A percentile compares a stretch with the other conserved stretches of the same genome.
Conservation (phyloP, 2,113 vertebrate genomes). For the Syrmaticus mikado region DNA sequence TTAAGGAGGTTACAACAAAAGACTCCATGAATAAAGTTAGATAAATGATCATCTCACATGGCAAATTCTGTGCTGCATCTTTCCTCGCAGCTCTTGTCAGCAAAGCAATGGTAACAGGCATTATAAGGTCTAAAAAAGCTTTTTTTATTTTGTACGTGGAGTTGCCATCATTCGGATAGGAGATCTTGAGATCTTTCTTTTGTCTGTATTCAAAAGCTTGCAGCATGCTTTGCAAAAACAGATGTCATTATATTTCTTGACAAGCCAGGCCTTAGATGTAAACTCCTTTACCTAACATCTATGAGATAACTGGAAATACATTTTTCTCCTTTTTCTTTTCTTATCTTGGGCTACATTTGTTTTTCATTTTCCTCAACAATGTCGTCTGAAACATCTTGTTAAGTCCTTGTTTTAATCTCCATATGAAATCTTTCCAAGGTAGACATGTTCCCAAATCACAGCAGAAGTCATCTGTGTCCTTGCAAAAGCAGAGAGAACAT, state of each 20-base stretch:
- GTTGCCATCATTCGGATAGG: neutral
- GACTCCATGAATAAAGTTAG: neutral
- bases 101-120: neutral
- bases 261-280: slow-evolving; percentile 17
- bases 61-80: neutral
- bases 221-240: neutral
- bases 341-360: neutral
- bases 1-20: neutral
- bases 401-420: neutral
- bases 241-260: neutral
- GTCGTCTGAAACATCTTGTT: neutral
- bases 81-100: neutral
- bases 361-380: neutral
- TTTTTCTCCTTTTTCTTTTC: neutral
- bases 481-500: neutral
- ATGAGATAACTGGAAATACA: neutral
- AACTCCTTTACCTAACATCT: neutral
- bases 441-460: neutral
- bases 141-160: neutral
- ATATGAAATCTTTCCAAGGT: neutral
- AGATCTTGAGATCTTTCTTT: neutral
- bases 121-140: neutral
- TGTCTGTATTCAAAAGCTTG: neutral
- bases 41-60: neutral
- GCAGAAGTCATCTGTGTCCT: neutral